Conservation (phyloP, 2,888 invertebrate genomes). For the Leucophenga maculata region DNA sequence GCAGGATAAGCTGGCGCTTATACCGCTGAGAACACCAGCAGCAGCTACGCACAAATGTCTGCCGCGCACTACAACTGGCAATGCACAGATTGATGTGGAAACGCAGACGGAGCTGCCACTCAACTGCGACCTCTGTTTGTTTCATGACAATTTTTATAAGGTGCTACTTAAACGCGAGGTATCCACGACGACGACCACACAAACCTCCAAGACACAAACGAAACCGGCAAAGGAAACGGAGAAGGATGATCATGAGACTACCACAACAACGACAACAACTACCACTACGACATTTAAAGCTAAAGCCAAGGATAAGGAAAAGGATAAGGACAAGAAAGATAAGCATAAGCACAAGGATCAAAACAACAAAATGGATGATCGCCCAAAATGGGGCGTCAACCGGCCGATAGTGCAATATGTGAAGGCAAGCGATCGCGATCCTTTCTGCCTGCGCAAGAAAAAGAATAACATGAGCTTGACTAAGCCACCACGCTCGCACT, state of each 20-base stretch:
- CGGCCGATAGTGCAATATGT: conserved; percentile 86
- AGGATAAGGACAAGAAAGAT: conserved; percentile 55
- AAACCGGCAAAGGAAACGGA: conserved; percentile 60
- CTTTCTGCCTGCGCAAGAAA: conserved; percentile 79
- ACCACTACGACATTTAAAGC: conserved; percentile 69
- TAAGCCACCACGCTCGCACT: conserved; percentile 76
- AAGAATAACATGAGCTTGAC: conserved; percentile 66
- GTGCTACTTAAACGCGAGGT: conserved; percentile 70
- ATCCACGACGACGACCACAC: conserved; percentile 71
- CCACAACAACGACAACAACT: conserved; percentile 70
- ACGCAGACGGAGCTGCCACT: conserved; percentile 70
- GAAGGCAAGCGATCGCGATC: conserved; percentile 92
- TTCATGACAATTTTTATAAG: conserved; percentile 72
- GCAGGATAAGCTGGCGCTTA: conserved; percentile 55
- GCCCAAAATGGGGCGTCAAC: conserved; percentile 84
- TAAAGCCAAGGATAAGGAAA: conserved; percentile 64
- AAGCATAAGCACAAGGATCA: conserved; percentile 51
- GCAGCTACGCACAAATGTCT: not conserved
- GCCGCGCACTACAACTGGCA: conserved; percentile 19
- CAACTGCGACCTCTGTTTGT: conserved; percentile 69
- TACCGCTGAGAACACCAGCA: conserved; percentile 48
- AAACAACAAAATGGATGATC: conserved; percentile 74
- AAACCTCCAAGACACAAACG: conserved; percentile 66
- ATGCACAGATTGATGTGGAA: conserved; percentile 60
- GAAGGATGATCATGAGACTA: conserved; percentile 67